These are phyloP conservation scores for Falco berigora DNA, from an alignment of 2,797 vertebrate species.

Conservation along the genomic window DNA sequence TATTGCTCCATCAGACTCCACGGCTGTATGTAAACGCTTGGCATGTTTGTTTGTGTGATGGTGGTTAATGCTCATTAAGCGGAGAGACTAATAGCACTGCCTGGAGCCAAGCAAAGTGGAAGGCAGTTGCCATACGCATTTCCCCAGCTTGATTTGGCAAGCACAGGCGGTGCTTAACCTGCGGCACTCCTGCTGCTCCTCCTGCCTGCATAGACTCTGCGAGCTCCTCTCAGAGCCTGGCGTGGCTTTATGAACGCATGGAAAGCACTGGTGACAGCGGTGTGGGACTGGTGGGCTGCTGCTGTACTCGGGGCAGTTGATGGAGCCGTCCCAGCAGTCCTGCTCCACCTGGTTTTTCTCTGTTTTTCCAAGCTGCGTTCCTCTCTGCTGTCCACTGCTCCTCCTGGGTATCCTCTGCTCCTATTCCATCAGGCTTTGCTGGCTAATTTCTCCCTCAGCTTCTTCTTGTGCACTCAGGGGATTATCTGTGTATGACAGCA, in stretches of 20 bases:
- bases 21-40: neutral
- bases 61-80: constrained; percentile 22
- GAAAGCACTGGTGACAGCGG: accelerated
- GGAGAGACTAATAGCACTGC: neutral
- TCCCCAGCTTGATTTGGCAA: neutral
- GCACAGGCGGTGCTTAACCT: neutral
- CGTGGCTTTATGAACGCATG: neutral
- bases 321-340: accelerated
- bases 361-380: neutral
- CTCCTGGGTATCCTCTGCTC: neutral
- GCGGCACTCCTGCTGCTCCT: neutral
- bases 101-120: neutral
- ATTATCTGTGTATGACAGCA: neutral
- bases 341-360: accelerated
- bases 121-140: neutral
- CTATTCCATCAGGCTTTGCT: neutral
- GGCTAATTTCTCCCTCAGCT: neutral
- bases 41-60: neutral
- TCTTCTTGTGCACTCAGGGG: neutral
- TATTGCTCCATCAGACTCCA: neutral
- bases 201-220: neutral
- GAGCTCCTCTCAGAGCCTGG: neutral
- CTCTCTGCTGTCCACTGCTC: neutral
- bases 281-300: accelerated
- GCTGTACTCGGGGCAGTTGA: accelerated